Evolutionary conservation across 2,797 vertebrate genomes (phyloP), one percentile per base, ranked within the genome.

Genomic region (Sebastes elongatus): DNA sequence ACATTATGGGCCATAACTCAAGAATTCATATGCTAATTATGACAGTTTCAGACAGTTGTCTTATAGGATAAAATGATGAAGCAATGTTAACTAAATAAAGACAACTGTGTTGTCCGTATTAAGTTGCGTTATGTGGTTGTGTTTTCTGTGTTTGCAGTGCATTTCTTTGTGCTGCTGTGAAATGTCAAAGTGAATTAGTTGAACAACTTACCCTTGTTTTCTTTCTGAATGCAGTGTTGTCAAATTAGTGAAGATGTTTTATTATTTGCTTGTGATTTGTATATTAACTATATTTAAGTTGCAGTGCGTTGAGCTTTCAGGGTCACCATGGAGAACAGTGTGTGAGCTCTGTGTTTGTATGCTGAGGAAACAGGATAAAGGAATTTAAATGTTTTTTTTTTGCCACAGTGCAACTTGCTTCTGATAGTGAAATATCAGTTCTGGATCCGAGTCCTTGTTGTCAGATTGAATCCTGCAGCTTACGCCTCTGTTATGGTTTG

Each of bases 401-500:
- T 23, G 20, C 6, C 5, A 64, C 11, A 7, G 22, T 57, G 57
- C 74, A 80, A 56, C 63, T 67, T 61, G 1, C 56, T 68, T 64
- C 32, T 59, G 53, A 84, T 71, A 67, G 56, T 53, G 52, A 83
- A 74, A 84, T 81, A 84, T 87, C 74, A 82, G 27, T 66, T 77
- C 72, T 20, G 72, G 71, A 76, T 79, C 42, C 46, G 16, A 20
- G 46, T 49, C 16, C 75, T 71, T 81, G 74, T 88, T 89, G 89
- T 90, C 90, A 87, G 80, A 82, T 62, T 68, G 71, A 87, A 85
- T 88, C 79, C 87, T 72, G 62, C 73, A 80, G 86, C 83, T 88
- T 83, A 84, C 8, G 49, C 71, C 23, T 78, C 86, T 78, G 78
- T 88, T 84, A 64, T 78, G 76, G 75, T 88, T 88, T 86, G 66